Base-by-base conservation (phyloP, 2,797 vertebrate genomes). In the Danio jaintianensis region DNA sequence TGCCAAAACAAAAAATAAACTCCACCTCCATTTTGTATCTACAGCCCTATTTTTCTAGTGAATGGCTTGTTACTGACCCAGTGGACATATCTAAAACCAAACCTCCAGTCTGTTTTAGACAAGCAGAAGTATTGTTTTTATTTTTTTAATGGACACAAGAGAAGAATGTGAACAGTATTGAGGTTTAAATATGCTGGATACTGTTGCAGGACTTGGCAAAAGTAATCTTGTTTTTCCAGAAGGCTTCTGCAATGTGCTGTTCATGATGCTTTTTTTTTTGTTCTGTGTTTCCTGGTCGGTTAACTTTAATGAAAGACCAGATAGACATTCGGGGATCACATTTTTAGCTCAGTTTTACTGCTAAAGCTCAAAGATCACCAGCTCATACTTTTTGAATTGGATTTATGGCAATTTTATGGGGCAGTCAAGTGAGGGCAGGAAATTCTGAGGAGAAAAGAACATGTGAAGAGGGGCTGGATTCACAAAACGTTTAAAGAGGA, bases 231-330 rank as follows among this genome's bases (percentile, higher is more conserved):
- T 53, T 73, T 72, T 79, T 64, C 69, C 61, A 18, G 7, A 63
- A 43, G n/a, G 40, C 72, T 72, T 66, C 36, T 20, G 61, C 18
- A 63, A 42, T 22, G 18, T 55, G 12, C 74, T 76, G 74, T 40
- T 40, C 13, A 12, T 9, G 16, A 42, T 66, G 45, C 4, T 20
- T 8, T 48, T 50, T 77, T 66, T 29, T 50, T 18, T 70, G 59
- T 52, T 63, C 15, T 45, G 47, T 20, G 59, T 55, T 80, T 73
- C 58, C 61, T 56, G 78, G 18, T 66, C 40, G 8, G 69, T 80
- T 64, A 52, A 73, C 59, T 73, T 72, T 72, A 80, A 80, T 64
- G 59, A 43, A 48, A 73, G 22, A 64, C 22, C 10, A 63, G 47
- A 71, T 9, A 59, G 55, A 52, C 55, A 48, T 78, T 79, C 38